These are phyloP conservation scores for Tetragnatha versicolor DNA, from an alignment of 1,140 invertebrate genomes.

Conservation along the genomic window DNA sequence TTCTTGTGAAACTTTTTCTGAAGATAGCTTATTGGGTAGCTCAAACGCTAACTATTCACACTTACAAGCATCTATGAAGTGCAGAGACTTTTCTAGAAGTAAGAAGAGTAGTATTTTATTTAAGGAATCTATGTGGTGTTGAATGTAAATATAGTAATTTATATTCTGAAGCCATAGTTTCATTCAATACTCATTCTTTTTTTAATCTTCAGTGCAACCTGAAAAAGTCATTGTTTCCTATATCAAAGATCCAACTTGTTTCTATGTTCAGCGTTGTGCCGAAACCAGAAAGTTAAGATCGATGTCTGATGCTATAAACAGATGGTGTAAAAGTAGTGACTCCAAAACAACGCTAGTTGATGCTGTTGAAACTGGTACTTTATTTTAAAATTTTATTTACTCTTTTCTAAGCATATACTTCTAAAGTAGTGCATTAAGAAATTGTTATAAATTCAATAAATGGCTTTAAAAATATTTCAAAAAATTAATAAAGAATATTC, in stretches of 20 bases:
- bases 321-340: slow-evolving; percentile 20
- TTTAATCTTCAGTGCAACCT: slow-evolving; percentile 39
- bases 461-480: neutral
- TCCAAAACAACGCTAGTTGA: neutral
- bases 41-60: neutral
- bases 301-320: slow-evolving; percentile 27
- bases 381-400: neutral
- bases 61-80: slow-evolving; percentile 22
- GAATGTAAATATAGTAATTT: too few relatives aligned
- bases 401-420: neutral
- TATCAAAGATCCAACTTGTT: slow-evolving; percentile 34
- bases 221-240: slow-evolving; percentile 39
- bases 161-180: too few relatives aligned
- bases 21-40: slow-evolving; percentile 33
- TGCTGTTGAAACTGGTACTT: slow-evolving; percentile 21
- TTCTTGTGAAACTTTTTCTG: slow-evolving; percentile 25
- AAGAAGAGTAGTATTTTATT: neutral
- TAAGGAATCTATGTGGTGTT: neutral
- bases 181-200: too few relatives aligned
- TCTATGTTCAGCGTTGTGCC: slow-evolving; percentile 19
- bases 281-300: slow-evolving; percentile 10
- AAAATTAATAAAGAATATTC: neutral
- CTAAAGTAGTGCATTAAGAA: too few relatives aligned
- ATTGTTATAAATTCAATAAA: neutral
- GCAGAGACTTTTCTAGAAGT: slow-evolving; percentile 29